Percentiles rank a stretch among this genome's conserved stretches.
Evolutionary conservation across 2,888 invertebrate species (phyloP).

Genomic region (Arrhopalites spinosus): DNA sequence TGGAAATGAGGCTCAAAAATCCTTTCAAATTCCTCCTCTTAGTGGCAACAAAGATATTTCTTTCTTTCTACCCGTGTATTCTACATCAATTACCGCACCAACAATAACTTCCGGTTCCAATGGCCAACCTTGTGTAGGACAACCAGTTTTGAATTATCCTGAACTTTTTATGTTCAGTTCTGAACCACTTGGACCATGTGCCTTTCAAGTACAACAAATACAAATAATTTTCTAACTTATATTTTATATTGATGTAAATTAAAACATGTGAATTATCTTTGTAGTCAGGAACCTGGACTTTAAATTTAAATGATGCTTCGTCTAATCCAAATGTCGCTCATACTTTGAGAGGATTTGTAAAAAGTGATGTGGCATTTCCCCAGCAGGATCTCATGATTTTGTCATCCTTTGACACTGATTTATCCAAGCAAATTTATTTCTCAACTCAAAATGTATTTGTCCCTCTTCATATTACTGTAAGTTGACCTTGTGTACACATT

Average conservation of each 20-base stretch:
- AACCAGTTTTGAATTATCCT: too few relatives aligned
- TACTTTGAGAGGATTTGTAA: slow-evolving; percentile 14
- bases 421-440: background rate
- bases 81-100: background rate
- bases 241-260: too few relatives aligned
- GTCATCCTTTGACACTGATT: background rate
- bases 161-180: too few relatives aligned
- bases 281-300: slow-evolving; percentile 21
- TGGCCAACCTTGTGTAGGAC: too few relatives aligned
- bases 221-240: too few relatives aligned
- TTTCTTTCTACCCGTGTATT: background rate
- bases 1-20: background rate
- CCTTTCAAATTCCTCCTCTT: background rate
- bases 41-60: background rate
- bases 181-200: too few relatives aligned
- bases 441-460: slow-evolving; percentile 7
- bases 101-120: background rate
- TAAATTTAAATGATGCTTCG: background rate
- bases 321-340: background rate
- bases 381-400: background rate
- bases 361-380: too few relatives aligned
- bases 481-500: background rate
- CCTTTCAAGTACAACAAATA: too few relatives aligned
- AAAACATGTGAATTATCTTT: background rate
- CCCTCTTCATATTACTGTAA: slow-evolving; percentile 27